Evolutionary conservation across 2,113 vertebrate genomes (phyloP).

Genomic region (Elaphurus davidianus): DNA sequence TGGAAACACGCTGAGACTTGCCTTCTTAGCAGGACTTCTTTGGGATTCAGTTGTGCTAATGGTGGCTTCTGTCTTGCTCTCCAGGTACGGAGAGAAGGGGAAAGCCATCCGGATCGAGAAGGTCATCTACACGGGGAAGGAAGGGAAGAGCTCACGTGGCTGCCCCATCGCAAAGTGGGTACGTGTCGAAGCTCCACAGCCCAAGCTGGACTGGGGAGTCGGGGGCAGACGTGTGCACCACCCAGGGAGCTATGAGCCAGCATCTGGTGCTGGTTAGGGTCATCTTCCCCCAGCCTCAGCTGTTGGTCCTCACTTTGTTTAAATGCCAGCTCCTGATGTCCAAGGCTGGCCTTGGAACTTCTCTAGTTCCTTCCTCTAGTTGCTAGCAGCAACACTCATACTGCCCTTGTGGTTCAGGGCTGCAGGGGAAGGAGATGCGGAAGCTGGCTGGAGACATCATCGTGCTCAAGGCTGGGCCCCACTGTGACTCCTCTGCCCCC

Average conservation of each 20-base stretch:
- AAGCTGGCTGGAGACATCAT: background rate
- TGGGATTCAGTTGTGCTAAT: background rate
- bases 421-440: background rate
- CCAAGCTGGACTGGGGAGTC: background rate
- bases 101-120: slow-evolving; percentile 96
- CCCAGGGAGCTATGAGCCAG: background rate
- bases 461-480: background rate
- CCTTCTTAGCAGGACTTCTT: background rate
- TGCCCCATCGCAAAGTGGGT: slow-evolving; percentile 99
- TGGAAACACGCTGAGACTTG: background rate
- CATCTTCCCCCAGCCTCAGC: background rate
- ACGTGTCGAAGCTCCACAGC: slow-evolving; percentile 71
- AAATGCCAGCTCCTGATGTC: background rate
- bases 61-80: background rate
- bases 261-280: background rate
- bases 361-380: too few relatives aligned
- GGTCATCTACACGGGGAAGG: slow-evolving; percentile 95
- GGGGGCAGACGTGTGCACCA: background rate
- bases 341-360: background rate
- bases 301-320: background rate
- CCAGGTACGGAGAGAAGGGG: slow-evolving; percentile 95
- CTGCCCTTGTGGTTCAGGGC: background rate
- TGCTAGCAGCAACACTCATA: too few relatives aligned
- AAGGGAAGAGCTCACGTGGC: slow-evolving; percentile 97
- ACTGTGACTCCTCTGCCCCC: background rate